Evolutionary conservation across 1,140 invertebrate genomes (phyloP).

Genomic region (Apis cerana): DNA sequence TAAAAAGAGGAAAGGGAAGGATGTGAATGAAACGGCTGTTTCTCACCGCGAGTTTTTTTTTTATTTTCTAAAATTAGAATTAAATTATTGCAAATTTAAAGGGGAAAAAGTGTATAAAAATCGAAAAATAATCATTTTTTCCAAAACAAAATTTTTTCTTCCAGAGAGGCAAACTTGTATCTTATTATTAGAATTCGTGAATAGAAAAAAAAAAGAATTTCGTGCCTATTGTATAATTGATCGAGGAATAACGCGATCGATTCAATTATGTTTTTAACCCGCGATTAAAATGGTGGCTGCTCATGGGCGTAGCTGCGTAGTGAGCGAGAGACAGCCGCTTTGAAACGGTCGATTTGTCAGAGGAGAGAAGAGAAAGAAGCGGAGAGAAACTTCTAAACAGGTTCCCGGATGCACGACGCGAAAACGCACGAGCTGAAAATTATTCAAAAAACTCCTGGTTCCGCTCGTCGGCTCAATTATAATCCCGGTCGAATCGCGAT

Average conservation of each 20-base stretch:
- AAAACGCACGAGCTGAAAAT: conserved; percentile 55
- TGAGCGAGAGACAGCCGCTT: conserved; percentile 48
- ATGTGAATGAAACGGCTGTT: background rate
- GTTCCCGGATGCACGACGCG: conserved; percentile 36
- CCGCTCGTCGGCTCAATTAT: conserved; percentile 55
- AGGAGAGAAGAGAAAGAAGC: conserved; percentile 46
- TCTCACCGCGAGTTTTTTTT: background rate
- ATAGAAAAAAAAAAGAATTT: background rate
- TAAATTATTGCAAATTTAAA: too few relatives aligned
- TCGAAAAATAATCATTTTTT: background rate
- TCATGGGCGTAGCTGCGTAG: background rate
- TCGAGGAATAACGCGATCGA: background rate
- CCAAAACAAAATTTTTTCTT: too few relatives aligned
- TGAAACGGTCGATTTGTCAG: conserved; percentile 63
- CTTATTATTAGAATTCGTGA: too few relatives aligned
- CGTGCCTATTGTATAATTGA: too few relatives aligned
- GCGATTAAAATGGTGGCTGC: background rate
- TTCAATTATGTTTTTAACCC: conserved; percentile 9
- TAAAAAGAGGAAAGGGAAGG: too few relatives aligned
- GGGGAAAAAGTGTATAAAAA: too few relatives aligned
- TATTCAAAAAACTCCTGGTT: conserved; percentile 53
- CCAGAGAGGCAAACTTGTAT: too few relatives aligned
- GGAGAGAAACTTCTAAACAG: conserved; percentile 59
- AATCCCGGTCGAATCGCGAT: conserved; percentile 47
- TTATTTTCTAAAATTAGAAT: background rate